Evolutionary conservation across 2,888 invertebrate genomes (phyloP).

Genomic region (Rhyacophila evoluta): DNA sequence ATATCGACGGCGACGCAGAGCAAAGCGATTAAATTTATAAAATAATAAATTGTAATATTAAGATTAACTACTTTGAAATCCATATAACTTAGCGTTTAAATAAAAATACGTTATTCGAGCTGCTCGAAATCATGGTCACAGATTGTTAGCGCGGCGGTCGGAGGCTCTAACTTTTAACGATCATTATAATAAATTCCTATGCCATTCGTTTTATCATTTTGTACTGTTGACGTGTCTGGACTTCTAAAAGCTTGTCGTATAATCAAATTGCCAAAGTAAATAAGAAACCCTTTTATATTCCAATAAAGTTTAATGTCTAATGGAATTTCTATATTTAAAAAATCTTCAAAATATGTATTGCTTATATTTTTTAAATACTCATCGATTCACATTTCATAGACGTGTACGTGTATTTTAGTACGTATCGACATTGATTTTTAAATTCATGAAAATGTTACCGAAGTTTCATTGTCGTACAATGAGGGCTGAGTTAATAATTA

Average conservation of each 20-base stretch:
- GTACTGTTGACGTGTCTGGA: not conserved
- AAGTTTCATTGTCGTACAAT: not conserved
- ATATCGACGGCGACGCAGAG: constrained; percentile 71
- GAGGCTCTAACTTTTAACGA: constrained; percentile 10
- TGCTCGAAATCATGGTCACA: not conserved
- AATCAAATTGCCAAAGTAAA: constrained; percentile 22
- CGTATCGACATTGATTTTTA: not conserved
- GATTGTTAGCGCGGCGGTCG: not conserved
- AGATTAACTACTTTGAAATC: constrained; percentile 27
- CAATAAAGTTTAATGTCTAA: constrained; percentile 1
- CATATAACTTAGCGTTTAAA: not conserved
- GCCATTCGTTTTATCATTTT: not conserved
- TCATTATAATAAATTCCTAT: not conserved
- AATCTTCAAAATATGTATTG: not conserved
- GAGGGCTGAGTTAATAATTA: not conserved
- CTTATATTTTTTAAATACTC: not conserved
- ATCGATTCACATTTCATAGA: too few relatives aligned
- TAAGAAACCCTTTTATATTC: constrained; percentile 13
- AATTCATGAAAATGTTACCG: not conserved
- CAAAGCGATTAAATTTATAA: constrained; percentile 66
- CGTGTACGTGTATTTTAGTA: too few relatives aligned
- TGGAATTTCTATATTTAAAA: not conserved
- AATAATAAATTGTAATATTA: not conserved
- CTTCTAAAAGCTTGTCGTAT: constrained; percentile 6
- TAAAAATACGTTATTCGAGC: constrained; percentile 8